Base-by-base conservation (phyloP, 2,888 invertebrate species). In the Rhodophaea formosa region DNA sequence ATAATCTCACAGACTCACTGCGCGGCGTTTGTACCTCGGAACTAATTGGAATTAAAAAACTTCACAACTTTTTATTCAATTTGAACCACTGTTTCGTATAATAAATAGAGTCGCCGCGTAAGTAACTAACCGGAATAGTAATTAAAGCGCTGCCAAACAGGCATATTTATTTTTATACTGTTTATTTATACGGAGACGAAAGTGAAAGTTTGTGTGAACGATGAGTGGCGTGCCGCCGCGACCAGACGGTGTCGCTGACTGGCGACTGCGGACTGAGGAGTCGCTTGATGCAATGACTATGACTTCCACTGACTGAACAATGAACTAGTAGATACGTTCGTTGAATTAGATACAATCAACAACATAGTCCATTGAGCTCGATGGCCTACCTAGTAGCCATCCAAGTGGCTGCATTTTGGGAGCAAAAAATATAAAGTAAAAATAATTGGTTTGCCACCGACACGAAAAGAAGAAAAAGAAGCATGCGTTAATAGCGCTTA, bases 201-300 rank as follows among this genome's bases (percentile, higher is more conserved):
- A 72, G 74, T 66, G 72, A 77, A 76, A 72, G 76, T 75, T 69
- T 64, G 54, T 45, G 51, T 42, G 52, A 8, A 29, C 32, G 23
- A 56, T 47, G 45, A 32, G 57, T 14, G 42, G 35, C 54, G 45
- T 23, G 16, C 53, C 52, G 14, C 44, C 16, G 52, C 59, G 52
- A 47, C 8, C 57, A 14, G 55, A 43, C 53, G 45, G 49, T 58
- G 61, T 43, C 49, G 49, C 29, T 42, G 59, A 64, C 57, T 58
- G 52, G 56, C 62, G 61, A 64, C 57, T 39, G 47, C 35, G 23
- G 6, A 17, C 32, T 32, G 15, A 39, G 39, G 35, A 51, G 46
- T 39, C 17, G 7, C 8, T 16, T 35, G 14, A 23, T 52, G 35
- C 52, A 58, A 42, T 55, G n/a, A 39, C 29, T 58, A 60, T 67